Evolutionary conservation across 2,888 invertebrate species (phyloP), one percentile per base, ranked within the genome.

Genomic region (Alsophila aescularia): DNA sequence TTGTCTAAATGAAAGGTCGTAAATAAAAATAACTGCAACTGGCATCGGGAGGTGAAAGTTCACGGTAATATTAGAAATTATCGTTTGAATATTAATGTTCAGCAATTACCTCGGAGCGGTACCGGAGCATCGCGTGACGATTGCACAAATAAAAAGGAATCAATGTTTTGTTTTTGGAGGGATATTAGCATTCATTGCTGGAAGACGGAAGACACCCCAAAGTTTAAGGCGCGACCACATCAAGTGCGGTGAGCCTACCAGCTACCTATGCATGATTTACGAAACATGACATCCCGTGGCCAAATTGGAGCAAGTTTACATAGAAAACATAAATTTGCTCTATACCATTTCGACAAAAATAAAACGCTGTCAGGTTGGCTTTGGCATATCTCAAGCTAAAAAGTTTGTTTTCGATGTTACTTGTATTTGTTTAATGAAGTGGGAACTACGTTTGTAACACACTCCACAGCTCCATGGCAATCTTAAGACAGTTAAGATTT

Each of bases 21-120:
- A 67, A n/a, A 72, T 75, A 73, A 72, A 73, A 76, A 73, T 75
- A 77, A 71, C 76, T 75, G 72, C 69, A 75, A 57, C 60, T 64
- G 40, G 36, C 58, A 60, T 59, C 53, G 67, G 72, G 79, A 84
- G 82, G 83, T 79, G 78, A 85, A 86, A 84, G 87, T 83, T 88
- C 85, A 85, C 66, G 83, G 84, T 69, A 73, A 79, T 79, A 78
- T 75, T 72, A 31, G 59, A 80, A 85, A 84, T 84, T 83, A 85
- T 83, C 69, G 73, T 73, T 69, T 64, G 81, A 82, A 83, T 86
- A 87, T 79, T 87, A 86, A 86, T 79, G 65, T 60, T 53, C 52
- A 75, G 80, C 79, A 87, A 89, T 88, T 89, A 89, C 83, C 62
- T 50, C 79, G 77, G 81, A 87, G 83, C 87, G 88, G 87, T 85